Evolutionary conservation across 2,797 vertebrate species (phyloP).

Genomic region (Tapirus indicus): DNA sequence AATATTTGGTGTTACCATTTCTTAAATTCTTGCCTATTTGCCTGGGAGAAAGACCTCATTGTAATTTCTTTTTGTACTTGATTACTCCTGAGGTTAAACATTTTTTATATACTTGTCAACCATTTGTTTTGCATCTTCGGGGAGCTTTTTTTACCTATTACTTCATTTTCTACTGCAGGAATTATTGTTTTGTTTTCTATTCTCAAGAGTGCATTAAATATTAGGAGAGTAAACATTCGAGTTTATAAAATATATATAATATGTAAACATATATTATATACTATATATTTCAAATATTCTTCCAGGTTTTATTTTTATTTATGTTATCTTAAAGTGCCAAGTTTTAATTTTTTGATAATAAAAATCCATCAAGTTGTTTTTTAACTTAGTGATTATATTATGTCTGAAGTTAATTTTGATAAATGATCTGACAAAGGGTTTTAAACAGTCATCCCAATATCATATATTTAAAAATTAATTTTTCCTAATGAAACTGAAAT

Average conservation of each 20-base stretch:
- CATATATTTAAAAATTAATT: neutral
- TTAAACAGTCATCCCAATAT: neutral
- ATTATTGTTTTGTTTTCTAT: neutral
- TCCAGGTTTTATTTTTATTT: slow-evolving; percentile 2
- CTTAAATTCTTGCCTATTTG: neutral
- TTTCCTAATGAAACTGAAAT: slow-evolving; percentile 36
- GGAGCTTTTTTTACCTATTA: neutral
- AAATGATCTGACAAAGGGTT: neutral
- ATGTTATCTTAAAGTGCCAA: neutral
- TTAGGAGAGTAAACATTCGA: neutral
- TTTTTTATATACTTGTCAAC: neutral
- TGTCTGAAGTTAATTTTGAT: slow-evolving; percentile 17
- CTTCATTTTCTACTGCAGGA: neutral
- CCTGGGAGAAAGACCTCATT: neutral
- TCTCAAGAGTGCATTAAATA: neutral
- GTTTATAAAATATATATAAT: neutral
- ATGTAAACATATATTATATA: neutral
- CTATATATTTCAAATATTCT: neutral
- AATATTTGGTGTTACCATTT: neutral
- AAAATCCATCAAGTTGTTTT: neutral
- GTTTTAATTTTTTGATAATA: neutral
- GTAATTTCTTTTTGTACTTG: neutral
- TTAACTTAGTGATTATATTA: neutral
- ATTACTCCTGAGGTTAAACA: neutral
- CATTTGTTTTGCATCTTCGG: neutral